Evolutionary conservation across 2,113 vertebrate species (phyloP).

Genomic region (Scatophagus argus): DNA sequence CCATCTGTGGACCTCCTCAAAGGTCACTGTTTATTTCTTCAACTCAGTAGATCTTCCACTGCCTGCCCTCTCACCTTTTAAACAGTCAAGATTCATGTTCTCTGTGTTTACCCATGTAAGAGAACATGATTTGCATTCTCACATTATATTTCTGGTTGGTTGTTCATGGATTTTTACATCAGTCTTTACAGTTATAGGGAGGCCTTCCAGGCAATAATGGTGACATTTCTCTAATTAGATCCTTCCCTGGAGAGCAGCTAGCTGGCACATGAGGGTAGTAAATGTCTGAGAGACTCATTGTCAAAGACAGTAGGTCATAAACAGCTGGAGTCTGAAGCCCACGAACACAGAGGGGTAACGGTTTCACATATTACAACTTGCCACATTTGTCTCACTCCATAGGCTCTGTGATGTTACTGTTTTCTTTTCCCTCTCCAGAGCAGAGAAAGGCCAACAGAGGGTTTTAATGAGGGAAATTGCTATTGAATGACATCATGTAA

Average conservation of each 20-base stretch:
- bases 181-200: slow-evolving; percentile 23
- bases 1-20: slow-evolving; percentile 38
- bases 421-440: slow-evolving; percentile 40
- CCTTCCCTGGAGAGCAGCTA: slow-evolving; percentile 32
- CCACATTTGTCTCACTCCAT: slow-evolving; percentile 39
- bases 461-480: slow-evolving; percentile 61
- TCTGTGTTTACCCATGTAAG: background rate
- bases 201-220: slow-evolving; percentile 41
- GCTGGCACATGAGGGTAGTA: slow-evolving; percentile 39
- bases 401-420: slow-evolving; percentile 39
- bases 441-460: slow-evolving; percentile 25
- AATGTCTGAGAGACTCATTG: slow-evolving; percentile 56
- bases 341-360: slow-evolving; percentile 22
- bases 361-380: slow-evolving; percentile 48
- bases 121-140: slow-evolving; percentile 8
- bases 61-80: slow-evolving; percentile 12
- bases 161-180: slow-evolving; percentile 30
- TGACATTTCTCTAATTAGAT: slow-evolving; percentile 66
- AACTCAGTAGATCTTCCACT: slow-evolving; percentile 32
- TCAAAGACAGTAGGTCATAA: slow-evolving; percentile 59
- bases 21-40: slow-evolving; percentile 45
- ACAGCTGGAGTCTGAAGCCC: slow-evolving; percentile 44
- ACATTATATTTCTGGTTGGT: background rate
- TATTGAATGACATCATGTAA: slow-evolving; percentile 59
- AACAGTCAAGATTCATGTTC: slow-evolving; percentile 16